Percentiles rank a stretch among this genome's conserved stretches.
Evolutionary conservation across 2,888 invertebrate species (phyloP).

Genomic region (Periphyllus acericola): DNA sequence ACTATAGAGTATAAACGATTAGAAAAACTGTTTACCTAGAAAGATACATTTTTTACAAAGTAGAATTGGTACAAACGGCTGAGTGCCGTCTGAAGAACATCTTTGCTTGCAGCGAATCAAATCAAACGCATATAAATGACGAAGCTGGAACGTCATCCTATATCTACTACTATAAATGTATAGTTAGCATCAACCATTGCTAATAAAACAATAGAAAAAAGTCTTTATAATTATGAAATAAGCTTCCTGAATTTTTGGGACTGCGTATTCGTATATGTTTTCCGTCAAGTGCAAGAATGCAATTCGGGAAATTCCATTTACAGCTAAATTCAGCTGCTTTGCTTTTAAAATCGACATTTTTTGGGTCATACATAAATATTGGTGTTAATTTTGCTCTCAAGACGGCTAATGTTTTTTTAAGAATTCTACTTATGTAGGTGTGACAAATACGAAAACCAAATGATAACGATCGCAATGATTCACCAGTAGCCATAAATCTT

Average conservation of each 20-base stretch:
- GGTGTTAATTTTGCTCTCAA: neutral
- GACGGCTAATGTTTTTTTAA: neutral
- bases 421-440: neutral
- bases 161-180: too few relatives aligned
- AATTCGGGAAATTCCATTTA: conserved; percentile 5
- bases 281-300: neutral
- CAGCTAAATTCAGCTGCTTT: conserved; percentile 5
- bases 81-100: too few relatives aligned
- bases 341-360: neutral
- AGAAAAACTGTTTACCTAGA: too few relatives aligned
- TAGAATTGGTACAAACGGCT: too few relatives aligned
- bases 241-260: neutral
- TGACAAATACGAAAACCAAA: neutral
- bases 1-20: too few relatives aligned
- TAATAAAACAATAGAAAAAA: too few relatives aligned
- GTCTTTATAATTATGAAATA: neutral
- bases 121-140: too few relatives aligned
- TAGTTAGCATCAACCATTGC: too few relatives aligned
- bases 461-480: neutral
- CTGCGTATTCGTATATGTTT: neutral
- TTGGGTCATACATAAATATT: neutral
- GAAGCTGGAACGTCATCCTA: too few relatives aligned
- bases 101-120: too few relatives aligned
- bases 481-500: conserved; percentile 11
- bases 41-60: too few relatives aligned